These are phyloP conservation scores for Nannobrachium achirus DNA, from an alignment of 2,113 vertebrate species.

Conservation along the genomic window DNA sequence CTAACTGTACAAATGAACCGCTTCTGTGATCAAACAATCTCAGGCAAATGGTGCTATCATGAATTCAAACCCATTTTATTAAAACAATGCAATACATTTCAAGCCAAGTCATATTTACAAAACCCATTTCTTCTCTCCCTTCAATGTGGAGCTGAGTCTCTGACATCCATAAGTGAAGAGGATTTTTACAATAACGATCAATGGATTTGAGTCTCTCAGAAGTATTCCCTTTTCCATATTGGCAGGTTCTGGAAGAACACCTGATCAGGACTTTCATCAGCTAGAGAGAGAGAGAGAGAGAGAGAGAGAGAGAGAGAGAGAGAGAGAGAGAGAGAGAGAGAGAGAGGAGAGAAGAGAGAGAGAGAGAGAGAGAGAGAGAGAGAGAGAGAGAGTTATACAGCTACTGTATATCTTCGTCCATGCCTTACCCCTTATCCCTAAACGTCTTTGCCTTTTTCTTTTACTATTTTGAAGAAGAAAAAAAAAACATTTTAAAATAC, in stretches of 20 bases:
- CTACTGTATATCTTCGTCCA: too few relatives aligned
- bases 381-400: too few relatives aligned
- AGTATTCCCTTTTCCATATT: slow-evolving; percentile 80
- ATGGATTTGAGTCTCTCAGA: slow-evolving; percentile 53
- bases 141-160: slow-evolving; percentile 20
- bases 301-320: slow-evolving; percentile 10
- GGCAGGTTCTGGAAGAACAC: slow-evolving; percentile 78
- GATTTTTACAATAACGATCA: slow-evolving; percentile 8
- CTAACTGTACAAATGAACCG: too few relatives aligned
- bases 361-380: too few relatives aligned
- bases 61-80: slow-evolving; percentile 77
- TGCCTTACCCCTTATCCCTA: too few relatives aligned
- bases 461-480: too few relatives aligned
- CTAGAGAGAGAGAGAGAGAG: slow-evolving; percentile 37
- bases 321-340: not conserved
- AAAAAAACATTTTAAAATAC: too few relatives aligned
- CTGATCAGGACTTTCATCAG: slow-evolving; percentile 70
- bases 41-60: slow-evolving; percentile 26
- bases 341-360: too few relatives aligned
- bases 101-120: slow-evolving; percentile 55
- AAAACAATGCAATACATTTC: slow-evolving; percentile 65
- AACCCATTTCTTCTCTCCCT: slow-evolving; percentile 34
- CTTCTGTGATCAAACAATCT: not conserved
- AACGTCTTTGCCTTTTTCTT: too few relatives aligned
- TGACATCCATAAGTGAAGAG: slow-evolving; percentile 12